These are phyloP conservation scores for Euplexia lucipara DNA, from an alignment of 2,888 invertebrate genomes.

Conservation along the genomic window DNA sequence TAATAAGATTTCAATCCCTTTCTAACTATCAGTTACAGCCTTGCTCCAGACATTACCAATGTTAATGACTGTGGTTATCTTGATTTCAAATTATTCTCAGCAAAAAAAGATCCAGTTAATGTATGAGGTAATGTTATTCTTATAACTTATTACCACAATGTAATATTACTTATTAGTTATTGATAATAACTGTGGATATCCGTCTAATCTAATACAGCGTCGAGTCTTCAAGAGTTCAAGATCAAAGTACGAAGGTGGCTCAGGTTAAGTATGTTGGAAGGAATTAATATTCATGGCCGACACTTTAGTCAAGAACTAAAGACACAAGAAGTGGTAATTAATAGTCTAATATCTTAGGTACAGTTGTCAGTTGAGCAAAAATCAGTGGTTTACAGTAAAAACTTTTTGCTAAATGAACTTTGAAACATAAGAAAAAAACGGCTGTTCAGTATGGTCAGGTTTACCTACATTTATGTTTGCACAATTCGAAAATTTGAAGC, in stretches of 20 bases:
- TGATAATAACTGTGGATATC: slow-evolving; percentile 8
- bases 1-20: slow-evolving; percentile 21
- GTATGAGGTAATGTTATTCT: not conserved
- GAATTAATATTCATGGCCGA: slow-evolving; percentile 27
- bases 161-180: slow-evolving; percentile 9
- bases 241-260: slow-evolving; percentile 45
- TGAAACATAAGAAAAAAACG: no score
- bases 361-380: not conserved
- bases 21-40: slow-evolving; percentile 28
- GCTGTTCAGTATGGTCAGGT: no score
- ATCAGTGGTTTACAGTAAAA: not conserved
- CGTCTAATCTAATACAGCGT: not conserved
- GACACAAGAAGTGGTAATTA: not conserved
- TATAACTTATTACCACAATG: no score
- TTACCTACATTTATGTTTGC: no score
- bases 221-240: slow-evolving; percentile 35
- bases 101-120: slow-evolving; percentile 24
- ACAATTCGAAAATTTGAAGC: no score
- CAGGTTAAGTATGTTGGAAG: slow-evolving; percentile 6
- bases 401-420: no score
- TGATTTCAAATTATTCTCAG: slow-evolving; percentile 12
- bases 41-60: slow-evolving; percentile 34
- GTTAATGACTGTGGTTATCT: slow-evolving; percentile 39
- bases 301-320: slow-evolving; percentile 4
- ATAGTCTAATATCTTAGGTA: not conserved